phyloP scores from a whole-genome alignment of 1,140 invertebrate species.

The Neodiprion pinetum region DNA sequence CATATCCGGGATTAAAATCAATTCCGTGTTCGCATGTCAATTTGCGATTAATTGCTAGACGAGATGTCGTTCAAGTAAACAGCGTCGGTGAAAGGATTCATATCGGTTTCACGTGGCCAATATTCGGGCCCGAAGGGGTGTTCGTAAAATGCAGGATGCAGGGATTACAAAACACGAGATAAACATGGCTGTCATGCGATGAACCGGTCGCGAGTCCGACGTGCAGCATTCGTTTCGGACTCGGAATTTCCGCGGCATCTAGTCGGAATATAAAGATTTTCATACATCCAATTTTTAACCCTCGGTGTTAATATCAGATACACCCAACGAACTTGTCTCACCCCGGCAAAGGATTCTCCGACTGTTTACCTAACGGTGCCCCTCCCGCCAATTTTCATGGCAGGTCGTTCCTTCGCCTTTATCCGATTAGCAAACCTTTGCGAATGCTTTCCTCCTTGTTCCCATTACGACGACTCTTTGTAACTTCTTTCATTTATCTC shows the following conservation, averaged over 20 bases:
- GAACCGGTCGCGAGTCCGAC: too few species aligned
- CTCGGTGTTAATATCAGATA: not conserved
- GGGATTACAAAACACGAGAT: too few species aligned
- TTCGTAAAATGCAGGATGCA: too few species aligned
- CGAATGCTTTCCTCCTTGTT: not conserved
- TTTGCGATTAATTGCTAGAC: constrained; percentile 45
- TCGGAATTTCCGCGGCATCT: too few species aligned
- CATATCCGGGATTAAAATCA: constrained; percentile 41
- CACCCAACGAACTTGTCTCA: too few species aligned
- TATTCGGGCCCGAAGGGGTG: too few species aligned
- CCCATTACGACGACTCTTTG: not conserved
- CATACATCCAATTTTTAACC: too few species aligned
- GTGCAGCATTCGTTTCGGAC: too few species aligned
- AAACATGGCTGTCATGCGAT: too few species aligned
- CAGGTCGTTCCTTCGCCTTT: not conserved
- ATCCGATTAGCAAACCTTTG: not conserved
- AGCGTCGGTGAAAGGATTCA: constrained; percentile 27
- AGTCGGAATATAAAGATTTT: too few species aligned
- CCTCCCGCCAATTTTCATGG: not conserved
- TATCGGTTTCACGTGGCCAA: too few species aligned
- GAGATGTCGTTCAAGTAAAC: constrained; percentile 46
- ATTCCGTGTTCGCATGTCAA: constrained; percentile 48
- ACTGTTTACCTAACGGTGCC: not conserved
- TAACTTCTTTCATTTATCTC: constrained; percentile 1
- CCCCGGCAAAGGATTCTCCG: not conserved